Evolutionary conservation across 2,113 vertebrate species (phyloP).

Genomic region (Proteles cristata): DNA sequence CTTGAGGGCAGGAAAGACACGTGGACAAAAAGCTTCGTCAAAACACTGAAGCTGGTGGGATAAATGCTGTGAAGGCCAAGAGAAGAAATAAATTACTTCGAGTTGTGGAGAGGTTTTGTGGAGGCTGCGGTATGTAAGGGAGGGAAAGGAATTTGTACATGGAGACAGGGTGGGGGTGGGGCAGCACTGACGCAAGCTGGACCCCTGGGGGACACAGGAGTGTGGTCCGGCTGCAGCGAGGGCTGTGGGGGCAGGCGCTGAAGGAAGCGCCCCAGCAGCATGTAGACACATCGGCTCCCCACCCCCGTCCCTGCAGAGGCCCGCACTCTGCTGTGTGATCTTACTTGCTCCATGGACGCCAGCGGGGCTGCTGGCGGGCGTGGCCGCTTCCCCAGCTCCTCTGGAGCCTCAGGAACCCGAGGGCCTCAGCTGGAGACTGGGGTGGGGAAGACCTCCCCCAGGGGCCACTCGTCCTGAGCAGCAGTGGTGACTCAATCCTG

Average conservation of each 20-base stretch:
- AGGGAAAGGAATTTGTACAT: not conserved
- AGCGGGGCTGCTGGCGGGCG: not conserved
- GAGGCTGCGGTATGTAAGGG: not conserved
- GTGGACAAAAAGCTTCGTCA: not conserved
- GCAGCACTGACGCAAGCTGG: too few species aligned
- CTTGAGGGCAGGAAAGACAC: not conserved
- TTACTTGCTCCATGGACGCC: not conserved
- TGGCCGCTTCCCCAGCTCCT: not conserved
- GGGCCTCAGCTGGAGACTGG: not conserved
- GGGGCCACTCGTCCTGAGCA: not conserved
- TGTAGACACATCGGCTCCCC: not conserved
- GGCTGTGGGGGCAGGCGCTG: not conserved
- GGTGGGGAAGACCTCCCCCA: not conserved
- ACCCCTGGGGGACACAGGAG: not conserved
- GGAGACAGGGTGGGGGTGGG: not conserved
- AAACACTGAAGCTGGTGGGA: not conserved
- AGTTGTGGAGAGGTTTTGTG: not conserved
- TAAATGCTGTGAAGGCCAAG: not conserved
- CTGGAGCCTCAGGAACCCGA: not conserved
- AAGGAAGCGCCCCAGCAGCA: not conserved
- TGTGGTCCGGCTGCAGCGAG: not conserved
- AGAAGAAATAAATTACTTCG: conserved; percentile 39
- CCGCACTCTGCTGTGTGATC: not conserved
- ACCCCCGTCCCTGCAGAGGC: not conserved
- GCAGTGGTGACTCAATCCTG: not conserved